A percentile compares a stretch with the other conserved stretches of the same genome.
These are phyloP conservation scores for Tachyglossus aculeatus DNA, from an alignment of 2,797 vertebrate genomes.

Conservation along the genomic window DNA sequence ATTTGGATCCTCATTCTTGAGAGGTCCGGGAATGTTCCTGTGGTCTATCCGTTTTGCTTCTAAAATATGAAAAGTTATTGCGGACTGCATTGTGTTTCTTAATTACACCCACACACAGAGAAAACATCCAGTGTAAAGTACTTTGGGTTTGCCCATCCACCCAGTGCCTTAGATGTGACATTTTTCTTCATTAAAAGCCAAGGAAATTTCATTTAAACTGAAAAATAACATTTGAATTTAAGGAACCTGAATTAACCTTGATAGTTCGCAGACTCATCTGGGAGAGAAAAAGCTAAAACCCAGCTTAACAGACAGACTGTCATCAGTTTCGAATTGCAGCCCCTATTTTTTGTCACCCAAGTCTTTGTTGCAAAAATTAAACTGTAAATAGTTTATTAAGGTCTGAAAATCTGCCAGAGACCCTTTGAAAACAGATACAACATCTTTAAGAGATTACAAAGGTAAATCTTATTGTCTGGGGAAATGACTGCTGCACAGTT, in stretches of 20 bases:
- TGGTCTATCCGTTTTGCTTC: accelerated
- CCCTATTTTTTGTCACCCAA: neutral
- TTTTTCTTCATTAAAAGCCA: constrained; percentile 2
- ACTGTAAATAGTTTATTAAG: constrained; percentile 57
- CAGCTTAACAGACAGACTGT: neutral
- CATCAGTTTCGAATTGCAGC: neutral
- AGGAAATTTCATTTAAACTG: neutral
- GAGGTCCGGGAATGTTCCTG: neutral
- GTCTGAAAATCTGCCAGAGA: constrained; percentile 41
- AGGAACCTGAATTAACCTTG: neutral
- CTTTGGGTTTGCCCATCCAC: neutral
- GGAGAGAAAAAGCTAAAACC: neutral
- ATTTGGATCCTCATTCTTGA: neutral
- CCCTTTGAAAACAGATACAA: constrained; percentile 51
- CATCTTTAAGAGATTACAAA: constrained; percentile 70
- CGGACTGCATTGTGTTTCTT: no score
- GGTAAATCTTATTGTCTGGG: constrained; percentile 76
- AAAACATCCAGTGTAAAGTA: neutral
- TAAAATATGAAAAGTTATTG: neutral
- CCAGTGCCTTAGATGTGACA: no score
- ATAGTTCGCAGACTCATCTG: neutral
- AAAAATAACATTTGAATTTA: neutral
- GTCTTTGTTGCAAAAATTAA: constrained; percentile 56
- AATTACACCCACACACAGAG: neutral
- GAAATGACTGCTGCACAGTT: constrained; percentile 71